Conservation (phyloP, 2,888 invertebrate species). For the Sinhomidia bicolor region DNA sequence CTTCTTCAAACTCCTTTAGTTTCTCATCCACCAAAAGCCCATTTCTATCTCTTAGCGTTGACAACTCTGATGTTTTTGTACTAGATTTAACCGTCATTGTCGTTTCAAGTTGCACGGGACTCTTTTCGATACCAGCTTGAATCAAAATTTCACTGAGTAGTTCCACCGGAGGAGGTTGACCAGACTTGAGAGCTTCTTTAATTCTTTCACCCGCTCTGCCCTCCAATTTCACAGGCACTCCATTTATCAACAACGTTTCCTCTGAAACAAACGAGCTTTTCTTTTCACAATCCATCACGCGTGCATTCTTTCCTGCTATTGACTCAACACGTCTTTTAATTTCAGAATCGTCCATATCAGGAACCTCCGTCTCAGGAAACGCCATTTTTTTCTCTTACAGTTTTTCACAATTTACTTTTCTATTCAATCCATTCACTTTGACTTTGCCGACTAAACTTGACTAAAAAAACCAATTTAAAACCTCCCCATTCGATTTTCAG, state of each 20-base stretch:
- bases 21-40: constrained; percentile 87
- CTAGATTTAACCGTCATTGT: constrained; percentile 88
- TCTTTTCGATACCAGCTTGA: constrained; percentile 84
- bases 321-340: constrained; percentile 88
- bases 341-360: constrained; percentile 86
- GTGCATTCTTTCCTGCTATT: constrained; percentile 87
- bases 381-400: constrained; percentile 1
- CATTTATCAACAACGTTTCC: constrained; percentile 87
- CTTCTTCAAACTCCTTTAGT: constrained; percentile 87
- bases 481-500: neutral
- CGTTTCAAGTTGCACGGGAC: constrained; percentile 87
- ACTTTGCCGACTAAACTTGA: no score
- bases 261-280: constrained; percentile 87
- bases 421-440: no score
- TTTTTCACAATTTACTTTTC: neutral
- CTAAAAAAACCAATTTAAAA: no score
- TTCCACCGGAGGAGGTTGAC: constrained; percentile 85
- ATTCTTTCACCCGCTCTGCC: constrained; percentile 88
- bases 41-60: constrained; percentile 86
- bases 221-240: constrained; percentile 86
- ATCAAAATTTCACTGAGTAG: constrained; percentile 87
- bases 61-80: constrained; percentile 87
- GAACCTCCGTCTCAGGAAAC: constrained; percentile 35
- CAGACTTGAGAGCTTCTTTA: constrained; percentile 86
- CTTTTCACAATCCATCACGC: constrained; percentile 88